Percentiles rank a stretch among this genome's conserved stretches.
Conservation (phyloP, 1,140 invertebrate species). For the Bombus vancouverensis region DNA sequence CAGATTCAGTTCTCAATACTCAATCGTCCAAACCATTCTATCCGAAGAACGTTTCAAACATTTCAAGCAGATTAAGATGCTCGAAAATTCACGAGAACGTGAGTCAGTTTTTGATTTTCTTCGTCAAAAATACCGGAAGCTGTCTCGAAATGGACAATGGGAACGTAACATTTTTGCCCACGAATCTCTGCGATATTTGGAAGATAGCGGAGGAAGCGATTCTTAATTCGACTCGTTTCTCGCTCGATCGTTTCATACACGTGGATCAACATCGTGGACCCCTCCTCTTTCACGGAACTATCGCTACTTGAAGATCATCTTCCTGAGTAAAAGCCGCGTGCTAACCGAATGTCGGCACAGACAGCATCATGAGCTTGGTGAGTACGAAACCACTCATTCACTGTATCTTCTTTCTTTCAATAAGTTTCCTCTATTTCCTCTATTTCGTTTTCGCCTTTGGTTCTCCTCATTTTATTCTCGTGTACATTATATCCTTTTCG, state of each 20-base stretch:
- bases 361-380: constrained; percentile 77
- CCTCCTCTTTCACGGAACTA: constrained; percentile 61
- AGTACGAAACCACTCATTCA: constrained; percentile 69
- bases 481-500: background rate
- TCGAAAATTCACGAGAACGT: background rate
- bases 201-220: constrained; percentile 16
- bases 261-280: constrained; percentile 52
- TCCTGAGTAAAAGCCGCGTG: constrained; percentile 72
- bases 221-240: constrained; percentile 1
- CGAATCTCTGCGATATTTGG: constrained; percentile 24
- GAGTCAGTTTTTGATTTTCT: background rate
- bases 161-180: background rate
- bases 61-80: background rate
- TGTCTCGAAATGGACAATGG: background rate
- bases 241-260: background rate
- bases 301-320: constrained; percentile 68
- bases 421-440: constrained; percentile 31
- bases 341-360: constrained; percentile 63
- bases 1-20: background rate
- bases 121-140: background rate
- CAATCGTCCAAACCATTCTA: background rate
- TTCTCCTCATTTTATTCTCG: background rate
- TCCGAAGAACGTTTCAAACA: background rate
- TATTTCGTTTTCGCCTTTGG: background rate
- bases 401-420: constrained; percentile 30